Evolutionary conservation across 2,797 vertebrate genomes (phyloP).

Genomic region (Acestrorhynchus altus): DNA sequence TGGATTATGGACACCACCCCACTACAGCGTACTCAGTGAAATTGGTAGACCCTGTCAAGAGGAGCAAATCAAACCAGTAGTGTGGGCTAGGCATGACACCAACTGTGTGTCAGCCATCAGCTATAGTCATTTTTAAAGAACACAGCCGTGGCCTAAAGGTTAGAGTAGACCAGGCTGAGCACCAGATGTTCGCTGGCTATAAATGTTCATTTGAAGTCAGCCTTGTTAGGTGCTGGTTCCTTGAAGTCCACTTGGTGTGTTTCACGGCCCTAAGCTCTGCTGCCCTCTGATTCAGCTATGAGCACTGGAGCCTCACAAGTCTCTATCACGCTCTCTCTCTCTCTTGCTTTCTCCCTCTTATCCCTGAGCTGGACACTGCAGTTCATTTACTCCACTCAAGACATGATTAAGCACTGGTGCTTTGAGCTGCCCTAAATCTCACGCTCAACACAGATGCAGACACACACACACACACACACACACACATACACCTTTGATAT

Average conservation of each 20-base stretch:
- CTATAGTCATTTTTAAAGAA: not conserved
- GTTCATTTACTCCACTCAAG: conserved; percentile 6
- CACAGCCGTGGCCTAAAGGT: too few species aligned
- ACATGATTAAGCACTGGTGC: conserved; percentile 25
- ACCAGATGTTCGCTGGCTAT: too few species aligned
- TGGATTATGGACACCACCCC: too few species aligned
- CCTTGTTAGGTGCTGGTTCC: not conserved
- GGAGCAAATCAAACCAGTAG: too few species aligned
- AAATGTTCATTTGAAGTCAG: too few species aligned
- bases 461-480: conserved; percentile 4
- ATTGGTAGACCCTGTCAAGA: too few species aligned
- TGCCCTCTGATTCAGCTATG: not conserved
- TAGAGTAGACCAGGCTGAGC: too few species aligned
- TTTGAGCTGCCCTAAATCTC: conserved; percentile 38
- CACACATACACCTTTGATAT: conserved; percentile 21
- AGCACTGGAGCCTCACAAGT: conserved; percentile 2
- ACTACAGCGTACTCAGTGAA: too few species aligned
- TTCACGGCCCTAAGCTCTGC: not conserved
- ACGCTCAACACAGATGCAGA: not conserved
- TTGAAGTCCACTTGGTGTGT: not conserved
- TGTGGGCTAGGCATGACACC: too few species aligned
- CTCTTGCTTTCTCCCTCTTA: conserved; percentile 11
- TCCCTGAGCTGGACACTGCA: conserved; percentile 28
- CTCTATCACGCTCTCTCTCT: not conserved
- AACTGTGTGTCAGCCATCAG: not conserved